Conservation (phyloP, 2,797 vertebrate genomes). For the Tragelaphus oryx region DNA sequence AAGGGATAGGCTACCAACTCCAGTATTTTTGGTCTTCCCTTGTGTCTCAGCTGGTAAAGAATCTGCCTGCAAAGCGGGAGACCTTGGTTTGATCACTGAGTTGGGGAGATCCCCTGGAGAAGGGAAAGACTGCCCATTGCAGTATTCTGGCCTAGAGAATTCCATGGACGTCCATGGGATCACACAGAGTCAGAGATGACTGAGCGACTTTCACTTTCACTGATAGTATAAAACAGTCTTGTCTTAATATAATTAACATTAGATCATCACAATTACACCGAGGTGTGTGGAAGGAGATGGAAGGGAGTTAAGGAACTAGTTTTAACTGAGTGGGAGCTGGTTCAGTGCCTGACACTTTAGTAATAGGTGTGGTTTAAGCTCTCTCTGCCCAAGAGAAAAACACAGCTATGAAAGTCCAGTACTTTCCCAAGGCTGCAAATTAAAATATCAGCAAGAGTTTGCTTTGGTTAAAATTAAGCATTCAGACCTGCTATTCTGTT, state of each 20-base stretch:
- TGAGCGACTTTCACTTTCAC: neutral
- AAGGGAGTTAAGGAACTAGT: fast-evolving
- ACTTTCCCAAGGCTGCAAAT: neutral
- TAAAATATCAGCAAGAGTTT: neutral
- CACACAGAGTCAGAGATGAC: neutral
- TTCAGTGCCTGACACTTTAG: neutral
- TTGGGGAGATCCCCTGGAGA: neutral
- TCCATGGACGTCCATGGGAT: neutral
- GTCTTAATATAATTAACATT: neutral
- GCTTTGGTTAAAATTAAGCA: neutral
- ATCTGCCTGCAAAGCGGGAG: neutral
- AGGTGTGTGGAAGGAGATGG: fast-evolving
- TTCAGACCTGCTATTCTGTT: neutral
- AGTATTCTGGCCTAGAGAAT: neutral
- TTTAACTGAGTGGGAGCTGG: fast-evolving
- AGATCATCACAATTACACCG: neutral
- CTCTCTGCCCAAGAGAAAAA: neutral
- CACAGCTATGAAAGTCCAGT: neutral
- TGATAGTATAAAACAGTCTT: neutral
- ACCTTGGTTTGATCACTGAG: neutral
- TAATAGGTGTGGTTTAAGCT: neutral
- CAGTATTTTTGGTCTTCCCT: neutral
- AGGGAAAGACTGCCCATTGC: neutral
- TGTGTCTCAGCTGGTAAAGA: neutral
- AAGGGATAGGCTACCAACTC: neutral